A percentile compares a stretch with the other conserved stretches of the same genome.
phyloP scores from a whole-genome alignment of 1,140 invertebrate genomes.

The Subanguina moxae region DNA sequence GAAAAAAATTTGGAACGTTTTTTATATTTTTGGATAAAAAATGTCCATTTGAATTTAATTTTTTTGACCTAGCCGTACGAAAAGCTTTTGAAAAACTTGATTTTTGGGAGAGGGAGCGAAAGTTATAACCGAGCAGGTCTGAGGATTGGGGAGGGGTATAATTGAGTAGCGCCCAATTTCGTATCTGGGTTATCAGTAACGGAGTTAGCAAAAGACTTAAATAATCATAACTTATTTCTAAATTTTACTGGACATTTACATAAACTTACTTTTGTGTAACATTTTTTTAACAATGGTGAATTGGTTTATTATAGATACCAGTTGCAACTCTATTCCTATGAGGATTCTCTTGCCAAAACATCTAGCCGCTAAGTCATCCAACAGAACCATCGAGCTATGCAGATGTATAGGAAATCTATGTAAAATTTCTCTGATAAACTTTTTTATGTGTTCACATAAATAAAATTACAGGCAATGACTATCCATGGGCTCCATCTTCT shows the following conservation, averaged over 20 bases:
- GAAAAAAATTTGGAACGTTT: no score
- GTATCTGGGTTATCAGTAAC: no score
- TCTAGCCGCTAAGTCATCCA: conserved; percentile 39
- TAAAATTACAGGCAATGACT: conserved; percentile 30
- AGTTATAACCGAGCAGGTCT: no score
- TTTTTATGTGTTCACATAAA: neutral
- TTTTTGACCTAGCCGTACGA: no score
- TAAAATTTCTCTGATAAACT: neutral
- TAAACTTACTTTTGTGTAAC: no score
- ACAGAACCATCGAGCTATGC: conserved; percentile 45
- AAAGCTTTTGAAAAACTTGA: no score
- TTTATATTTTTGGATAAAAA: no score
- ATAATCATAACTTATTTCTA: conserved; percentile 5
- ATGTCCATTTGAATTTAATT: no score
- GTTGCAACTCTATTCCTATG: conserved; percentile 40
- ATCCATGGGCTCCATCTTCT: conserved; percentile 25
- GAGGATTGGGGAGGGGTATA: no score
- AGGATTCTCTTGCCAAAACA: conserved; percentile 34
- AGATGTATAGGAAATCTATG: conserved; percentile 51
- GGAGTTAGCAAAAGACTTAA: neutral
- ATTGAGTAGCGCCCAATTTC: neutral
- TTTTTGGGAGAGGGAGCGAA: no score
- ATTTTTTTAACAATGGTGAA: no score
- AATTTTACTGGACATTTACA: conserved; percentile 11
- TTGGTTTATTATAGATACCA: conserved; percentile 32